Evolutionary conservation across 2,113 vertebrate species (phyloP).

Genomic region (Rhodinocichla rosea): DNA sequence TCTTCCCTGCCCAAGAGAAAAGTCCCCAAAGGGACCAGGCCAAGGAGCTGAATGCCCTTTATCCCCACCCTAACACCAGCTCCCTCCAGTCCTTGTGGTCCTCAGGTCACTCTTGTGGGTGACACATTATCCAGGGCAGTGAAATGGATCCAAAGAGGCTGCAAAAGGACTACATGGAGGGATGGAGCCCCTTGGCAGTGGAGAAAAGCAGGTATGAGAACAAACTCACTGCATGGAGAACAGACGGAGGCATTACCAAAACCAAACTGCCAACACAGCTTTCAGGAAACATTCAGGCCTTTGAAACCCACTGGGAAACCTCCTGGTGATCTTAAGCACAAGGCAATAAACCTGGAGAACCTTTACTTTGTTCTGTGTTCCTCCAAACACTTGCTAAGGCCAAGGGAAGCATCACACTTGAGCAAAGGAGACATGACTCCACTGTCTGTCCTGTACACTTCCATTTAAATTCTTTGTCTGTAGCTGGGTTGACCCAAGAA

Average conservation of each 20-base stretch:
- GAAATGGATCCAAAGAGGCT: neutral
- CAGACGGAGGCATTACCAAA: accelerated
- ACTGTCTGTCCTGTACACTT: neutral
- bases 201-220: neutral
- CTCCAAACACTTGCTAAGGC: neutral
- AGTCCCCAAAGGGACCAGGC: neutral
- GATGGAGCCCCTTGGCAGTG: neutral
- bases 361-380: neutral
- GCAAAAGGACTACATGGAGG: neutral
- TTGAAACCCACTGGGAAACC: neutral
- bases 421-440: neutral
- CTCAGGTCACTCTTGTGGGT: neutral
- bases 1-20: neutral
- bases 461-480: neutral
- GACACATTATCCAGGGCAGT: neutral
- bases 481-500: neutral
- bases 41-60: neutral
- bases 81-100: neutral
- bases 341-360: neutral
- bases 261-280: neutral
- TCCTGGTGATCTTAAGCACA: neutral
- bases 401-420: neutral
- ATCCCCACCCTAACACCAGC: accelerated
- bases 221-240: neutral
- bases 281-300: neutral